Base-by-base conservation (phyloP, 2,888 invertebrate species). In the Sabellastarte sp. region DNA sequence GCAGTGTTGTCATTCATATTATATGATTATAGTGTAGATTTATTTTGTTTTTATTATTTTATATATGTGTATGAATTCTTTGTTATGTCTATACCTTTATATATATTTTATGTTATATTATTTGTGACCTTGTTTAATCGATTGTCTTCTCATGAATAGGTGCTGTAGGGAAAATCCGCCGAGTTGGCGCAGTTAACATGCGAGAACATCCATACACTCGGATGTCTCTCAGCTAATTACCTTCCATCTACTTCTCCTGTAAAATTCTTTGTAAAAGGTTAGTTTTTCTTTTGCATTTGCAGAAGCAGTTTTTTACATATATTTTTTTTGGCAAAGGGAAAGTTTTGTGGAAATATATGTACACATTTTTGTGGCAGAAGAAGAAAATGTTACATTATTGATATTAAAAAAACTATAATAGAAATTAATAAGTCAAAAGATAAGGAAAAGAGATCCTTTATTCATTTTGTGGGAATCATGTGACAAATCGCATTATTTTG, bases 141-240 rank as follows among this genome's bases (percentile, higher is more conserved):
- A 30, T 51, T 52, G 26, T 50, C 5, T 60, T 31, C 26, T 15
- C 31, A 30, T 32, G 41, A 60, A 41, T 89, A 92, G 91, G 92
- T 91, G 91, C 90, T 88, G 90, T 91, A 87, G 91, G 90, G 84
- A 90, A 90, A 87, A 89, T 90, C 85, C 88, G 90, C 85, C 90
- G 10, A 41, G 41, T 41, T 10, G 10, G 92, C 87, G 89, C 89
- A 86, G 89, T 92, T 87, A 90, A 91, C 88, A 90, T 92, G 87
- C 89, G 95, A 90, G 94, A 95, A 88, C 95, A 95, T 90, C 95
- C 95, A 87, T 95, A 95, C 90, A 93, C 93, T 89, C 93, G 95
- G 89, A 92, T 79, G 28, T 68, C 68, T 56, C 64, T 41, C 10
- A 20, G 41, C 41, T 41, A 41, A 41, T 20, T 15, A 41, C 10